These are phyloP conservation scores for Melangyna quadrimaculata DNA, from an alignment of 2,888 invertebrate species.

Conservation along the genomic window DNA sequence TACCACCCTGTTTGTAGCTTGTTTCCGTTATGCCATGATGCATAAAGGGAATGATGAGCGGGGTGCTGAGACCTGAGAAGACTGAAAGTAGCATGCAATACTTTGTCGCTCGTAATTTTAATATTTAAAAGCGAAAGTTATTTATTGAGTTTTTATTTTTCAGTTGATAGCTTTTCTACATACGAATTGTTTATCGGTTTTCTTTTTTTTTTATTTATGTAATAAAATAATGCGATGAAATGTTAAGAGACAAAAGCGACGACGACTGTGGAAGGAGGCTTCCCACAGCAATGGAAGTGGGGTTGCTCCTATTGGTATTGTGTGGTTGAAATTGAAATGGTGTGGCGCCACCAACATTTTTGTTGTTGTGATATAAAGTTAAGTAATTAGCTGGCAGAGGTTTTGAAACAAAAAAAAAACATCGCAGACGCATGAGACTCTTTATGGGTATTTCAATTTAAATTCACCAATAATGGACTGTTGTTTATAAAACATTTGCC, in stretches of 20 bases:
- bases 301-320: not conserved
- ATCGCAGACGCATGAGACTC: constrained; percentile 17
- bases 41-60: not conserved
- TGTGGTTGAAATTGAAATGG: constrained; percentile 35
- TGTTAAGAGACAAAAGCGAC: not conserved
- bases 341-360: constrained; percentile 56
- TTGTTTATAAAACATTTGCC: not conserved
- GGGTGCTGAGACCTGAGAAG: not conserved
- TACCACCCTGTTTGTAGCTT: not conserved
- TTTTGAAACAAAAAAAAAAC: not conserved
- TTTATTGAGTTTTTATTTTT: constrained; percentile 33
- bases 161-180: constrained; percentile 12
- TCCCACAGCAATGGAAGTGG: no score
- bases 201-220: constrained; percentile 27
- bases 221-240: constrained; percentile 62
- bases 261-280: no score
- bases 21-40: not conserved
- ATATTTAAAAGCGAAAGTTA: constrained; percentile 62
- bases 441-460: not conserved
- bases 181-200: not conserved
- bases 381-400: constrained; percentile 39
- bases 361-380: constrained; percentile 42
- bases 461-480: not conserved
- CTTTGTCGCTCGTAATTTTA: not conserved
- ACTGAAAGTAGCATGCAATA: not conserved